Base-by-base conservation (phyloP, 2,888 invertebrate species). In the Rosalia funebris region DNA sequence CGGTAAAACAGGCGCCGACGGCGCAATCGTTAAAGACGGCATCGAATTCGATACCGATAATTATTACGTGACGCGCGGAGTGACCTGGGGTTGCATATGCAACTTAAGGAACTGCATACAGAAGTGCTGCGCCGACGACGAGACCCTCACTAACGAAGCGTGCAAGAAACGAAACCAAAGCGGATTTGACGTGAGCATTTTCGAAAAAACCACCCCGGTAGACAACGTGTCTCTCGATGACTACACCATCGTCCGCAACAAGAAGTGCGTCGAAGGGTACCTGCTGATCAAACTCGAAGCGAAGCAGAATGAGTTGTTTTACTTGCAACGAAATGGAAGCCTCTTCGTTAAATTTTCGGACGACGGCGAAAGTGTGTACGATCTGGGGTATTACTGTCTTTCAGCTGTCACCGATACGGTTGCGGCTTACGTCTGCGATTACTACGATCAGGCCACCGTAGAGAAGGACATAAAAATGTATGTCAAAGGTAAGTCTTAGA, bases 101-200 rank as follows among this genome's bases (percentile, higher is more conserved):
- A 54, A 67, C 3, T 16, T 69, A 14, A 63, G 47, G 20, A 62
- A 39, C 1, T 74, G 74, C 39, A 17, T 73, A 9, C 60, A 66
- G 60, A 69, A 68, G 47, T 74, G 74, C 53, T 74, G 74, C 44
- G 47, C 34, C 4, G 39, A 50, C 5, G 46, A 48, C 14, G 44
- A 60, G 2, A 36, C 14, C 7, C 25, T 17, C 37, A 17, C 31
- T 5, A 53, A 53, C 2, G 1, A 12, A 2, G 36, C 37, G 9
- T 62, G 62, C 16, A 36, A 7, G 14, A 12, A 25, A 4, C 25
- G 17, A 25, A 3, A 4, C n/a, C 11, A 34, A 19, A 37, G 19
- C n/a, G 9, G n/a, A 17, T 53, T 57, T 0, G 47, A 57, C 46
- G 20, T 55, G 12, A 44, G 48, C 10, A 20, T 60, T 47, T 58